Evolutionary conservation across 2,797 vertebrate species (phyloP).

Genomic region (Helarctos malayanus): DNA sequence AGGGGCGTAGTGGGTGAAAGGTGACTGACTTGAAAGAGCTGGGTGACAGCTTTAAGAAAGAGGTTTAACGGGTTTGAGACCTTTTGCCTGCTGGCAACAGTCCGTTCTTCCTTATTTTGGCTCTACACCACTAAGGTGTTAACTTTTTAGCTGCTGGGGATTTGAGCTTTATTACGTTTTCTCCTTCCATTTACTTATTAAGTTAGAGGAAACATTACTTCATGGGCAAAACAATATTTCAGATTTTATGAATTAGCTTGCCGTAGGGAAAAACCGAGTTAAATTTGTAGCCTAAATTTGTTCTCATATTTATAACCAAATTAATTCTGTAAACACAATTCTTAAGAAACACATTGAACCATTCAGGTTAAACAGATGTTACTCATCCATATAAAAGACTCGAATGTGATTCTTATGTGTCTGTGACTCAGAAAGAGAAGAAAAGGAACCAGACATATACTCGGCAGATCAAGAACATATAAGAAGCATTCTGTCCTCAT

Average conservation of each 20-base stretch:
- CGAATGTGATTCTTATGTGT: neutral
- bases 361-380: constrained; percentile 77
- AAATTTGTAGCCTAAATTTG: constrained; percentile 60
- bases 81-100: constrained; percentile 77
- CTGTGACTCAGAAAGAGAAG: neutral
- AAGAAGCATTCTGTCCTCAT: neutral
- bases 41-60: constrained; percentile 90
- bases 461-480: neutral
- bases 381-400: constrained; percentile 62
- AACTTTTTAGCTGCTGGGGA: constrained; percentile 74
- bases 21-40: constrained; percentile 94
- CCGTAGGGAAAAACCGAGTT: constrained; percentile 56
- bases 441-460: neutral
- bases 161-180: constrained; percentile 78
- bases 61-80: constrained; percentile 88
- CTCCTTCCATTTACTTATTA: constrained; percentile 74
- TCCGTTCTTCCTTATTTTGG: constrained; percentile 60
- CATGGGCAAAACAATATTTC: constrained; percentile 69
- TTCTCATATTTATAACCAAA: constrained; percentile 75
- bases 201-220: constrained; percentile 74
- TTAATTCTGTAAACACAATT: constrained; percentile 71
- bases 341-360: constrained; percentile 62
- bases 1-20: constrained; percentile 92
- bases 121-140: constrained; percentile 82
- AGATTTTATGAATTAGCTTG: constrained; percentile 68